Evolutionary conservation across 2,888 invertebrate species (phyloP).

Genomic region (Drosophila bunnanda): DNA sequence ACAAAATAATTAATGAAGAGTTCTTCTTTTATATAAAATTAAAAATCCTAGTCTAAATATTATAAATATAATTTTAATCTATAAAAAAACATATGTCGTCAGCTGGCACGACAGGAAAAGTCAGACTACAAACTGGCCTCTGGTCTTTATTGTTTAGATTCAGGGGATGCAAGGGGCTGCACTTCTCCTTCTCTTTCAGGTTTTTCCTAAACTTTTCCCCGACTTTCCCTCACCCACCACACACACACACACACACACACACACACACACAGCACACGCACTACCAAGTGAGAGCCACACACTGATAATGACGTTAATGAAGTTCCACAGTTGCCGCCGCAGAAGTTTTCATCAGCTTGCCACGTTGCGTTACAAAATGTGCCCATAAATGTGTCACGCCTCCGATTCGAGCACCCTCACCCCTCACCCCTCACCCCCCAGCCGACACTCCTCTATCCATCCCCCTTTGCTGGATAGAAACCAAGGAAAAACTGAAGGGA

Average conservation of each 20-base stretch:
- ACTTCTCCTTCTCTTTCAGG: background rate
- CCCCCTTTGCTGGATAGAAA: background rate
- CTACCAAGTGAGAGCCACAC: slow-evolving; percentile 9
- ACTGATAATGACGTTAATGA: slow-evolving; percentile 68
- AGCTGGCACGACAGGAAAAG: background rate
- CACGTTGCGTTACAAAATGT: slow-evolving; percentile 62
- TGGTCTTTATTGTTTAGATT: background rate
- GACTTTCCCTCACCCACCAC: background rate
- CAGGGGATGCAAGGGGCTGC: slow-evolving; percentile 19
- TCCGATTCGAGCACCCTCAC: slow-evolving; percentile 14
- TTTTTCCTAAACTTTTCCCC: slow-evolving; percentile 1
- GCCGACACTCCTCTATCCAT: background rate
- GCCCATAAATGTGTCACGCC: slow-evolving; percentile 77
- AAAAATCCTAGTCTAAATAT: background rate
- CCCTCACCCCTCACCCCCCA: background rate
- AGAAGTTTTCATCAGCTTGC: slow-evolving; percentile 63
- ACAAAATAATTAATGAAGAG: background rate
- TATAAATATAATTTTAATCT: background rate
- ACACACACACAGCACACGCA: slow-evolving; percentile 2
- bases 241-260: background rate
- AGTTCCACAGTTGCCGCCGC: slow-evolving; percentile 56
- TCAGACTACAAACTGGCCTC: slow-evolving; percentile 15
- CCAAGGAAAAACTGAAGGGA: background rate
- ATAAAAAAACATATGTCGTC: slow-evolving; percentile 7
- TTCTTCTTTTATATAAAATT: background rate